These are phyloP conservation scores for Eupithecia tripunctaria DNA, from an alignment of 2,888 invertebrate genomes.

Conservation along the genomic window DNA sequence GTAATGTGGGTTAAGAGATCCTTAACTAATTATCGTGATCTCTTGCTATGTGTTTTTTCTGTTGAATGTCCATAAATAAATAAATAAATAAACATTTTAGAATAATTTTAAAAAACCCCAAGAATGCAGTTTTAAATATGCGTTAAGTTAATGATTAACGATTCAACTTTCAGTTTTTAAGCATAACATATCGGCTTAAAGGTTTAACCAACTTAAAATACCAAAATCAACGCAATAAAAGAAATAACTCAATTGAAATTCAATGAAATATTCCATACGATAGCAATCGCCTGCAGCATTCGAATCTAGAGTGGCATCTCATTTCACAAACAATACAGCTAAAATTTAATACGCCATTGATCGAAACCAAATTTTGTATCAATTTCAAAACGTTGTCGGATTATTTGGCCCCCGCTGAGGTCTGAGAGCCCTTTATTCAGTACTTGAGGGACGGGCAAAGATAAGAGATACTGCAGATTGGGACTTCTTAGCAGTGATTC, in stretches of 20 bases:
- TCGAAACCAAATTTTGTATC: slow-evolving; percentile 74
- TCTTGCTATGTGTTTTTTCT: too few species aligned
- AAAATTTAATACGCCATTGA: slow-evolving; percentile 65
- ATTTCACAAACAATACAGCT: slow-evolving; percentile 52
- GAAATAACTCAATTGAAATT: not conserved
- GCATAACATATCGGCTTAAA: not conserved
- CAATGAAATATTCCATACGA: not conserved
- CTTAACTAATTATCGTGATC: too few species aligned
- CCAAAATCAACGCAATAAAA: not conserved
- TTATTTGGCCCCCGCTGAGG: slow-evolving; percentile 68
- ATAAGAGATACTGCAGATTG: slow-evolving; percentile 3
- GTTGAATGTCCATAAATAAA: too few species aligned
- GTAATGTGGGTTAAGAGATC: not conserved
- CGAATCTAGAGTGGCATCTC: slow-evolving; percentile 49
- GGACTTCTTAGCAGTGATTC: not conserved
- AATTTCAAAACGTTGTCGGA: slow-evolving; percentile 74
- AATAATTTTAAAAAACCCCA: too few species aligned
- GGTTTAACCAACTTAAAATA: not conserved
- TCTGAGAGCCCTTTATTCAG: slow-evolving; percentile 57
- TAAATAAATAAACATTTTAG: too few species aligned
- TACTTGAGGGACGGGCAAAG: slow-evolving; percentile 43
- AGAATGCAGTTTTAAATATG: not conserved
- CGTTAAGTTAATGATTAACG: not conserved
- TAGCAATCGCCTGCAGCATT: slow-evolving; percentile 26
- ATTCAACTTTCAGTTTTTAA: not conserved